A percentile compares a stretch with the other conserved stretches of the same genome.
Evolutionary conservation across 2,113 vertebrate species (phyloP).

Genomic region (Platycercus adscitus): DNA sequence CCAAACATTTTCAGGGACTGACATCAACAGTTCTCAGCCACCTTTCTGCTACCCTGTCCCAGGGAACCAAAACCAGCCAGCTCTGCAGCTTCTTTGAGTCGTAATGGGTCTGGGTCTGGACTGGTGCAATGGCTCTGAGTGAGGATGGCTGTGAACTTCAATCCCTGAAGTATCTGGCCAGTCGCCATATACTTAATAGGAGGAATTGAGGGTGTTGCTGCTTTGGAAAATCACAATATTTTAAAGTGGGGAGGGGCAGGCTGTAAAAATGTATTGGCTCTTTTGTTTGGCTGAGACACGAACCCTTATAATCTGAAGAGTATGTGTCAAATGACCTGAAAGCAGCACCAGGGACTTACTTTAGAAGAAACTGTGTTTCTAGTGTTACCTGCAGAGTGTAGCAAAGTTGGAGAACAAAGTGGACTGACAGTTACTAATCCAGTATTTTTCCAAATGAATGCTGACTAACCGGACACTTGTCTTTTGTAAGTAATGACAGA

Average conservation of each 20-base stretch:
- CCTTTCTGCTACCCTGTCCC: neutral
- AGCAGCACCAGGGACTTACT: neutral
- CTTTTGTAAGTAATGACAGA: neutral
- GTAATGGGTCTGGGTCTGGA: neutral
- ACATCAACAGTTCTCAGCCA: neutral
- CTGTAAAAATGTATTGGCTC: neutral
- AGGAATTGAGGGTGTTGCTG: neutral
- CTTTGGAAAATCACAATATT: neutral
- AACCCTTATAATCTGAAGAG: neutral
- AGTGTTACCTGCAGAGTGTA: neutral
- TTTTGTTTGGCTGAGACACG: neutral
- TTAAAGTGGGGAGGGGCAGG: neutral
- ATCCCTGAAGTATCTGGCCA: neutral
- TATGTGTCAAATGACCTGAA: neutral
- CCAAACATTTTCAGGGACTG: neutral
- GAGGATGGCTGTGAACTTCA: neutral
- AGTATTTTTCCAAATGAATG: neutral
- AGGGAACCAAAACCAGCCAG: neutral
- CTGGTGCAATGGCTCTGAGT: neutral
- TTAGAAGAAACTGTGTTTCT: neutral
- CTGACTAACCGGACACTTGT: neutral
- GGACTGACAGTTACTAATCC: neutral
- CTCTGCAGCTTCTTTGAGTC: neutral
- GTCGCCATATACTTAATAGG: neutral
- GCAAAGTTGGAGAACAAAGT: neutral